Evolutionary conservation across 2,888 invertebrate species (phyloP), one percentile per base, ranked within the genome.

Genomic region (Lepidocyrtinus sp.): DNA sequence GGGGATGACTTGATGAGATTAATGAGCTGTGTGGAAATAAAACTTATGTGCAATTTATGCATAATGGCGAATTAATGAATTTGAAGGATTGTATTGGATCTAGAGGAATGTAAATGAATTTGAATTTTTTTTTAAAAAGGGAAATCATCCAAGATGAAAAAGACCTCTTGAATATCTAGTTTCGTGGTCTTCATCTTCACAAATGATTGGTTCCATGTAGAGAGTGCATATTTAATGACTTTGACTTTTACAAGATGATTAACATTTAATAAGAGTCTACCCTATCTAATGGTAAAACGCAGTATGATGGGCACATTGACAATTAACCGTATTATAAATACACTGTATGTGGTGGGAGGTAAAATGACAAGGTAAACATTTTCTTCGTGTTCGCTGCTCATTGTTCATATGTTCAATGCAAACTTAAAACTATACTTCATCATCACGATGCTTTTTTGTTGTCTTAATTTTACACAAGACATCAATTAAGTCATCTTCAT

Each of bases 401-500:
- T n/a, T n/a, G n/a, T n/a, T n/a, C 12, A 12, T 12, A 36, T 36
- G 36, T 5, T 36, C 5, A 7, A 12, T 36, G 12, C 36, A 36
- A 7, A 36, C 36, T 5, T 36, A 36, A 7, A 7, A 5, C 12
- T 36, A 12, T 64, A 26, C 26, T 26, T 62, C 26, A 64, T 25
- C 7, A 9, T 25, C 26, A 7, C 36, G 21, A 62, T 19, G 17
- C 2, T 62, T 36, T 36, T 7, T 36, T 36, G 5, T 7, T 36
- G 36, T 36, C n/a, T 5, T 36, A 36, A 12, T 36, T 36, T 36
- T 36, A 36, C 36, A 36, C 12, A 36, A 36, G 36, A 36, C 12
- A 36, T 36, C 36, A 77, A 72, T 77, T 71, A 72, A 77, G 65
- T 77, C 77, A 72, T 77, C 77, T 71, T 77, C 72, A 67, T 67